Conservation (phyloP, 2,888 invertebrate genomes). For the Mesochorus sp. region DNA sequence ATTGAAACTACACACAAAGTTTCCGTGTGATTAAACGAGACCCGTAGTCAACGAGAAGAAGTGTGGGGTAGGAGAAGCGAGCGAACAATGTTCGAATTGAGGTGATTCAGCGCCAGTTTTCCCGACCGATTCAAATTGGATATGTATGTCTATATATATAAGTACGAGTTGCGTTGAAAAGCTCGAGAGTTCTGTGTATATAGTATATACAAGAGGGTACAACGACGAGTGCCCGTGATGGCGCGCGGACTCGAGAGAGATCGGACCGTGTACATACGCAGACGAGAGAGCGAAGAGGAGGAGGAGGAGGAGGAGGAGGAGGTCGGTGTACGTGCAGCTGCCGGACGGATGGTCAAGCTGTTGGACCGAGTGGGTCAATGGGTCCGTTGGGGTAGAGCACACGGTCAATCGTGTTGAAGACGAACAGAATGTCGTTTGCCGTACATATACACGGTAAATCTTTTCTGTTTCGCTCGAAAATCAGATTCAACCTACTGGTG, state of each 20-base stretch:
- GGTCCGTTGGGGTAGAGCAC: slow-evolving; percentile 48
- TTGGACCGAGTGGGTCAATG: slow-evolving; percentile 60
- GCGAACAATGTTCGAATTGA: slow-evolving; percentile 25
- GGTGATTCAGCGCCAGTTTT: slow-evolving; percentile 35
- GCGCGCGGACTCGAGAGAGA: slow-evolving; percentile 32
- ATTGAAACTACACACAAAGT: not conserved
- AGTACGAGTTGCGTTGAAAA: slow-evolving; percentile 5
- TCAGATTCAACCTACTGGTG: not conserved
- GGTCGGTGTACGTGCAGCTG: slow-evolving; percentile 37
- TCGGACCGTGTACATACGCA: slow-evolving; percentile 12
- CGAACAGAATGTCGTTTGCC: slow-evolving; percentile 55
- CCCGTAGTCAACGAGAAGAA: not conserved
- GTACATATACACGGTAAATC: slow-evolving; percentile 42
- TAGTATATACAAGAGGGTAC: slow-evolving; percentile 18
- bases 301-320: not conserved
- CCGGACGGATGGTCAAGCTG: slow-evolving; percentile 50
- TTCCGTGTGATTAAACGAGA: slow-evolving; percentile 24
- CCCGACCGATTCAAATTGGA: slow-evolving; percentile 38
- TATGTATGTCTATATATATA: not conserved
- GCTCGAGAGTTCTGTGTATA: slow-evolving; percentile 27
- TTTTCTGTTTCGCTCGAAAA: slow-evolving; percentile 48
- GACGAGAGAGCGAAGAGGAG: slow-evolving; percentile 11
- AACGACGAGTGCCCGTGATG: slow-evolving; percentile 26
- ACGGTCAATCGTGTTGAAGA: slow-evolving; percentile 51
- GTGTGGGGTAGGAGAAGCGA: not conserved